Base-by-base conservation (phyloP, 2,888 invertebrate species). In the Clusia tigrina region DNA sequence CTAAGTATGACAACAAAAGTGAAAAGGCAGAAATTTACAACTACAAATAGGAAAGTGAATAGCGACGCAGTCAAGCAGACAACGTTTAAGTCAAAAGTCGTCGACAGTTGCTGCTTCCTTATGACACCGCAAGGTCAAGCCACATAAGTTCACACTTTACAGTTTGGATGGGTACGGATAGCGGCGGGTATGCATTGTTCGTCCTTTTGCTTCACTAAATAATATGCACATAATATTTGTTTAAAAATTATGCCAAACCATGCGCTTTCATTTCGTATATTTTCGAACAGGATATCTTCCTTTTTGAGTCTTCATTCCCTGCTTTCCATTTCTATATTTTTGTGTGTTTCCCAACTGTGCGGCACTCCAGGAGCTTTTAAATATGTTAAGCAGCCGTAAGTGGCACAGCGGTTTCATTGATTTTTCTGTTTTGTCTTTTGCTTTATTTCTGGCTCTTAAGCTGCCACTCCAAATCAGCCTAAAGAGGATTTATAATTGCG, bases 401-500 rank as follows among this genome's bases (percentile, higher is more conserved):
- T 9, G 48, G 22, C 18, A 48, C 2, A 48, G 22, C 20, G 22
- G 2, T 48, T 48, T 22, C 48, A 48, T 48, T 48, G 48, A 20
- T 48, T 48, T 22, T 48, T 18, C 2, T 48, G 9, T 42, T 48
- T 48, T 15, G 5, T 2, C 5, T 48, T 48, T 48, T 22, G 20
- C 22, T 48, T 48, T 48, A n/a, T 17, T n/a, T 10, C 3, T 42
- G 18, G 6, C 18, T 48, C 15, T 18, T 48, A 18, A 20, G 22
- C 15, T 42, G 32, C 42, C 65, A 65, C 71, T 74, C 62, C 54
- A 63, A 68, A 67, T 75, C 71, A 60, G 58, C 64, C 46, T 60
- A 69, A 72, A 67, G 60, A 71, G 67, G 67, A 72, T 71, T 75
- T 75, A 70, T 75, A 77, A 74, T 74, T 75, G 77, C 74, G 69